phyloP scores from a whole-genome alignment of 2,797 vertebrate genomes.

The Cyprinella venusta region DNA sequence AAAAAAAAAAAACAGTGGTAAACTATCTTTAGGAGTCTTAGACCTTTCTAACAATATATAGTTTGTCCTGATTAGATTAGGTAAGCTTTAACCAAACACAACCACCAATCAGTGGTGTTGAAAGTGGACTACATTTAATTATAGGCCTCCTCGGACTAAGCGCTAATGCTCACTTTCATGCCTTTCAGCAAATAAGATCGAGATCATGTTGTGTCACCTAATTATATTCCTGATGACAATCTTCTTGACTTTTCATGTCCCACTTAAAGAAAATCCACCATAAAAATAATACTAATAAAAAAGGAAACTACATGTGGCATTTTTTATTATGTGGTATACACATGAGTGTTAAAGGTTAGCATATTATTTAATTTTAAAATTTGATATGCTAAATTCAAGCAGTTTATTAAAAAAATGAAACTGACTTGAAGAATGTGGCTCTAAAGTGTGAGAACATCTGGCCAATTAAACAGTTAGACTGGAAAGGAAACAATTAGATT shows the following conservation, averaged over 20 bases:
- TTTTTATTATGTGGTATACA: neutral
- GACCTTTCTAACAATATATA: too few relatives aligned
- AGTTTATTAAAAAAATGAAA: neutral
- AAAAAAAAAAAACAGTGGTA: too few relatives aligned
- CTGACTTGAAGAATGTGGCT: neutral
- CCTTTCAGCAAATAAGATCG: neutral
- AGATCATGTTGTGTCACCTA: neutral
- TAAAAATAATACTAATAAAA: neutral
- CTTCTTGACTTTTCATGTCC: neutral
- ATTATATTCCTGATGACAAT: neutral
- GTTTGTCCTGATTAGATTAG: too few relatives aligned
- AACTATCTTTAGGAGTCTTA: too few relatives aligned
- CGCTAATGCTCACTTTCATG: neutral
- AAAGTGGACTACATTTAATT: neutral
- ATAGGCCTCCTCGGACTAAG: neutral
- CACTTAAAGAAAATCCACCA: neutral
- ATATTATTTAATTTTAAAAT: neutral
- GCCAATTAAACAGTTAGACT: neutral
- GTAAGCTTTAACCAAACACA: neutral
- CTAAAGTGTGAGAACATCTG: slow-evolving; percentile 1
- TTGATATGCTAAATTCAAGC: neutral
- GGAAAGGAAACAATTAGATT: neutral
- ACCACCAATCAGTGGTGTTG: neutral
- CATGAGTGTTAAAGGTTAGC: too few relatives aligned
- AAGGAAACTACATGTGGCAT: neutral